A percentile compares a stretch with the other conserved stretches of the same genome.
phyloP scores from a whole-genome alignment of 2,888 invertebrate species.

The Onchidella celtica region DNA sequence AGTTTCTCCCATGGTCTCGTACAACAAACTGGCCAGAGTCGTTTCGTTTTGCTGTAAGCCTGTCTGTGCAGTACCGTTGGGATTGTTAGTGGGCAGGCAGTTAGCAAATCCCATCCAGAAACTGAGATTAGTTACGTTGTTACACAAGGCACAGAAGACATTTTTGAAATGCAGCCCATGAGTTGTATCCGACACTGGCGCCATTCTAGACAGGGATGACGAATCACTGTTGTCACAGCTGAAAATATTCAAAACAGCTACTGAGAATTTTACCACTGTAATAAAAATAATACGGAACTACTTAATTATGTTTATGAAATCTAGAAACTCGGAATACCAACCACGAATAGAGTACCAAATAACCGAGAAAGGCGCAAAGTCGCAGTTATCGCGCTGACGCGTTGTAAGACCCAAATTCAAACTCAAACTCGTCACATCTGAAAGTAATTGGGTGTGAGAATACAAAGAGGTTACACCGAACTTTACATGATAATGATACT shows the following conservation, averaged over 20 bases:
- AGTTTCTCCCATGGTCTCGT: neutral
- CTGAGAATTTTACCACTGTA: neutral
- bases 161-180: slow-evolving; percentile 12
- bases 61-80: neutral
- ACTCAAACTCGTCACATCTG: too few species aligned
- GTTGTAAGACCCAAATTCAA: too few species aligned
- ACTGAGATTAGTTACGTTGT: neutral
- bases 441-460: too few species aligned
- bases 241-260: neutral
- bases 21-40: neutral
- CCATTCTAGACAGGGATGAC: neutral
- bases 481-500: too few species aligned
- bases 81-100: neutral
- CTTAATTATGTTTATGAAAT: too few species aligned
- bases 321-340: too few species aligned
- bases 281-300: too few species aligned
- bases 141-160: slow-evolving; percentile 32
- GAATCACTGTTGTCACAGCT: neutral
- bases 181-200: slow-evolving; percentile 6
- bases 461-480: too few species aligned
- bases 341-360: too few species aligned
- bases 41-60: too few species aligned
- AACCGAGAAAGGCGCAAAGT: too few species aligned
- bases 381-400: too few species aligned
- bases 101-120: slow-evolving; percentile 11